A percentile compares a stretch with the other conserved stretches of the same genome.
phyloP scores from a whole-genome alignment of 2,797 vertebrate genomes.

The Sebastes diploproa region DNA sequence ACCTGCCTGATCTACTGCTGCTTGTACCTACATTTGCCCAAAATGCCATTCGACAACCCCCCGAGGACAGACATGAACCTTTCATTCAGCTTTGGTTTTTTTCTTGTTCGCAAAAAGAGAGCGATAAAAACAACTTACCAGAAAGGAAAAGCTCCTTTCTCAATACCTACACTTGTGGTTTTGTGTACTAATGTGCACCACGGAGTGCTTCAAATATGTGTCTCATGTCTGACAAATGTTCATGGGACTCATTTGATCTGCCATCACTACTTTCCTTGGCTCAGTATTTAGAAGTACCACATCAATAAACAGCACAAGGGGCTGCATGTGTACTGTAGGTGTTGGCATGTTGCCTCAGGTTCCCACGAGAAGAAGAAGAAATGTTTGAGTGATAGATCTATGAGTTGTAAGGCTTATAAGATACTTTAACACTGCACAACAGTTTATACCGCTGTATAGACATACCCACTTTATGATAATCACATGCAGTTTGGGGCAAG shows the following conservation, averaged over 20 bases:
- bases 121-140: neutral
- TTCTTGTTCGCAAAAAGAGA: neutral
- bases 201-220: neutral
- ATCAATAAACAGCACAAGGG: neutral
- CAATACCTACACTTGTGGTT: neutral
- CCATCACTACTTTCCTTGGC: neutral
- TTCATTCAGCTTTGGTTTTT: conserved; percentile 4
- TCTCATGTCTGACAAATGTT: neutral
- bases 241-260: neutral
- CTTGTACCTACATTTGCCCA: conserved; percentile 16
- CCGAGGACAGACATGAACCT: conserved; percentile 5
- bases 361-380: neutral
- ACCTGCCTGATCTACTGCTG: conserved; percentile 3
- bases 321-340: neutral
- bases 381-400: neutral
- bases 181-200: neutral
- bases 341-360: neutral
- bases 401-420: neutral
- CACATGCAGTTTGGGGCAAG: too few species aligned
- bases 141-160: neutral
- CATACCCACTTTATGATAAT: too few species aligned
- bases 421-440: neutral
- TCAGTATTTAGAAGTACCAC: neutral
- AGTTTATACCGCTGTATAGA: neutral
- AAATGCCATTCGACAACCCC: conserved; percentile 19